Percentiles rank a stretch among this genome's conserved stretches.
phyloP scores from a whole-genome alignment of 2,888 invertebrate genomes.

The Rhodophaea formosa region DNA sequence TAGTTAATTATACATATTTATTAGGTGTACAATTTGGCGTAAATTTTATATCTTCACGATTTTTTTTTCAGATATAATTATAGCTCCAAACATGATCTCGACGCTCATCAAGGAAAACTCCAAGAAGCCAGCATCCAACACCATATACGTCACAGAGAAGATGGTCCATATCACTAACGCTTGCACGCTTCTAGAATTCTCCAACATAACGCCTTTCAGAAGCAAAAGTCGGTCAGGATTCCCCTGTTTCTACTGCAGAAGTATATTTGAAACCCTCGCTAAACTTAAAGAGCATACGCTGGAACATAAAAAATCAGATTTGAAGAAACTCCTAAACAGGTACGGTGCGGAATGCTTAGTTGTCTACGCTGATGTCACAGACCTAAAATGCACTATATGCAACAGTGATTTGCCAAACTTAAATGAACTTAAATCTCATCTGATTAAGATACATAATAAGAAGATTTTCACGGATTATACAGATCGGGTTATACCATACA shows the following conservation, averaged over 20 bases:
- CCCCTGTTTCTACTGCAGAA: constrained; percentile 66
- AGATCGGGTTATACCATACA: constrained; percentile 63
- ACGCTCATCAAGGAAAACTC: constrained; percentile 34
- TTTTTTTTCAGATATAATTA: constrained; percentile 48
- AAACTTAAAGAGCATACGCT: constrained; percentile 43
- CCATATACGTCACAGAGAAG: constrained; percentile 52
- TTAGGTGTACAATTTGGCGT: too few species aligned
- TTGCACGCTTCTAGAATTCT: constrained; percentile 46
- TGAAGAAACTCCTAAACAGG: constrained; percentile 43
- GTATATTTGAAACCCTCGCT: constrained; percentile 47
- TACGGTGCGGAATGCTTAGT: constrained; percentile 57
- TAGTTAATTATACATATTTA: too few species aligned
- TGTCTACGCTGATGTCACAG: constrained; percentile 61
- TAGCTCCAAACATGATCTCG: constrained; percentile 43
- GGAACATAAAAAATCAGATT: constrained; percentile 44
- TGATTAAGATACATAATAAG: constrained; percentile 54
- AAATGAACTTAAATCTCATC: constrained; percentile 53
- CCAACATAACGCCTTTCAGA: constrained; percentile 59
- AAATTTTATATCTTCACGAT: too few species aligned
- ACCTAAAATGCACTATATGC: constrained; percentile 57
- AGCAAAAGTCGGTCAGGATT: constrained; percentile 56
- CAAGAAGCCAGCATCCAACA: constrained; percentile 21
- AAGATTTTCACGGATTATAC: constrained; percentile 46
- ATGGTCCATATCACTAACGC: constrained; percentile 53
- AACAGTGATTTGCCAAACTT: constrained; percentile 37